Percentiles rank a stretch among this genome's conserved stretches.
Conservation (phyloP, 1,140 invertebrate genomes). For the Drosophila arawakana region DNA sequence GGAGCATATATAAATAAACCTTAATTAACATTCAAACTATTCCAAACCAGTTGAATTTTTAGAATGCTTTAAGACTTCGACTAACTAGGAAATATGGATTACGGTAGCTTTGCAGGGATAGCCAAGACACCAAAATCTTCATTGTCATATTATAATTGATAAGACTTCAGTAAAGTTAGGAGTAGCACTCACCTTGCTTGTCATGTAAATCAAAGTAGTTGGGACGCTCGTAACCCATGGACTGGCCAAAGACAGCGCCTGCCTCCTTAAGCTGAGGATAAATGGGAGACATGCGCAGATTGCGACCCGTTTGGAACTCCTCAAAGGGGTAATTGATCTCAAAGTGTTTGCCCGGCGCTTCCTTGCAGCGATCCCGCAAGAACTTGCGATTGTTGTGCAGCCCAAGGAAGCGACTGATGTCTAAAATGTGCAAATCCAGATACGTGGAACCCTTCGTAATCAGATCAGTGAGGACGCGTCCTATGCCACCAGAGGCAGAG, state of each 20-base stretch:
- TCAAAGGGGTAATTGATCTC: conserved; percentile 92
- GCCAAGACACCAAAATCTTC: no score
- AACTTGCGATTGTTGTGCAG: conserved; percentile 98
- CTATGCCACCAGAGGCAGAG: conserved; percentile 97
- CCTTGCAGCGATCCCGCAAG: conserved; percentile 95
- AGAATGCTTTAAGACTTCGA: no score
- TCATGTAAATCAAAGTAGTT: conserved; percentile 92
- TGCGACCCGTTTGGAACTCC: conserved; percentile 94
- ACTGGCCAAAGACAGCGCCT: conserved; percentile 98
- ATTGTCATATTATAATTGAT: no score
- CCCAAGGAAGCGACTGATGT: conserved; percentile 96
- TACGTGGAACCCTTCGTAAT: conserved; percentile 93
- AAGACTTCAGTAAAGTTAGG: no score
- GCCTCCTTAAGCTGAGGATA: conserved; percentile 95
- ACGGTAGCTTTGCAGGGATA: no score
- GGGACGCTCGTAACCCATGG: conserved; percentile 99
- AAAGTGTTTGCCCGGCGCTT: conserved; percentile 96
- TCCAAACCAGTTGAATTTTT: no score
- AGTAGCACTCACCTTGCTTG: conserved; percentile 85
- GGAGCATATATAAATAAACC: no score
- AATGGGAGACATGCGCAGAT: conserved; percentile 97
- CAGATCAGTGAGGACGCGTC: conserved; percentile 94
- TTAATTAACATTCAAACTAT: no score
- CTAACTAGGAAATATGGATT: no score
- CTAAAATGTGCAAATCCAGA: conserved; percentile 95